These are phyloP conservation scores for Athalia rosae DNA, from an alignment of 2,888 invertebrate genomes.

Conservation along the genomic window DNA sequence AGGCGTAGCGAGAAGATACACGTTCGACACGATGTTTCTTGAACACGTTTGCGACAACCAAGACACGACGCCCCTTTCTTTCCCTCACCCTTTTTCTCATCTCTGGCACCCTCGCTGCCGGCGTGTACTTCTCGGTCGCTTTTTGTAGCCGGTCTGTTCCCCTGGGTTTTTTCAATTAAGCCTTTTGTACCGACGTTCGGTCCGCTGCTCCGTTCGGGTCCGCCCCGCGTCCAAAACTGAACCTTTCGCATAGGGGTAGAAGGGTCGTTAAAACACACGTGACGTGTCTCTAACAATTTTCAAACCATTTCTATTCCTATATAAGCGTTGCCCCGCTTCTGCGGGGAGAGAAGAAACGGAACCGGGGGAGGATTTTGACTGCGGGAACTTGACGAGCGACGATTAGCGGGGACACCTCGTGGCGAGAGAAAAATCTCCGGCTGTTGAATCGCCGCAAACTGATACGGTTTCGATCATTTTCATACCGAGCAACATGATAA, in stretches of 20 bases:
- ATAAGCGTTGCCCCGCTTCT: not conserved
- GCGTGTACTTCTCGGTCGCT: not conserved
- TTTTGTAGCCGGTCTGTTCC: not conserved
- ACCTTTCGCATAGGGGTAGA: conserved; percentile 35
- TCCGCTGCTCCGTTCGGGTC: not conserved
- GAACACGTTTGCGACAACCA: too few species aligned
- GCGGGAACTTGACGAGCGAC: too few species aligned
- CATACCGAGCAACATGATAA: too few species aligned
- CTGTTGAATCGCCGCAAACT: too few species aligned
- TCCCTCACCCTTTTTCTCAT: not conserved
- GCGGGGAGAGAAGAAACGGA: too few species aligned
- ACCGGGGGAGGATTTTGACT: too few species aligned
- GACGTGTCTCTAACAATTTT: not conserved
- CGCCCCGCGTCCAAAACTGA: conserved; percentile 17
- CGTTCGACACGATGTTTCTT: too few species aligned
- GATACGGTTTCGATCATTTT: not conserved
- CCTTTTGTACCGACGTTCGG: not conserved
- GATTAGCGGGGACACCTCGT: too few species aligned
- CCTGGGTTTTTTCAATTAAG: conserved; percentile 27
- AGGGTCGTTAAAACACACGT: conserved; percentile 17
- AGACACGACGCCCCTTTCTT: not conserved
- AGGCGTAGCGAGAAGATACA: too few species aligned
- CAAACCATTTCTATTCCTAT: too few species aligned
- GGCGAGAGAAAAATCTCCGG: too few species aligned
- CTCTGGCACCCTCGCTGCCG: not conserved